These are phyloP conservation scores for Polydrusus tereticollis DNA, from an alignment of 2,888 invertebrate genomes.

Conservation along the genomic window DNA sequence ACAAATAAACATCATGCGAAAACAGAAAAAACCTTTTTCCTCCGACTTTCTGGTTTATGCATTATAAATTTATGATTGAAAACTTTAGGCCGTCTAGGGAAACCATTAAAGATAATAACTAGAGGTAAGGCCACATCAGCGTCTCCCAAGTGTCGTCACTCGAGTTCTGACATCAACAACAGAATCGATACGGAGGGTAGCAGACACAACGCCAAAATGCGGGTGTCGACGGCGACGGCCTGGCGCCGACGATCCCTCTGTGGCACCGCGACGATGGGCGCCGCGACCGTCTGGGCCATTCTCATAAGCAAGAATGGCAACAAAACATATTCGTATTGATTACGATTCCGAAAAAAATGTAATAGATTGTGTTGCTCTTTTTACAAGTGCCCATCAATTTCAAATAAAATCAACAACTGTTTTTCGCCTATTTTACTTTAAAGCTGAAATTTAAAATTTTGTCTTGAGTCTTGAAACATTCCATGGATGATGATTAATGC, in stretches of 20 bases:
- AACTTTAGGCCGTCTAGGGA: background rate
- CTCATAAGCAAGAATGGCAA: background rate
- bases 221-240: constrained; percentile 48
- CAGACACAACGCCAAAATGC: constrained; percentile 55
- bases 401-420: no score
- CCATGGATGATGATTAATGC: no score
- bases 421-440: no score
- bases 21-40: no score
- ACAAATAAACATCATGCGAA: no score
- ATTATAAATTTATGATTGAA: constrained; percentile 1
- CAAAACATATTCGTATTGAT: background rate
- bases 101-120: constrained; percentile 8
- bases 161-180: constrained; percentile 3
- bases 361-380: no score
- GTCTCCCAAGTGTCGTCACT: constrained; percentile 1
- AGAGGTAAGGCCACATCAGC: background rate
- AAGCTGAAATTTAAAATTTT: no score
- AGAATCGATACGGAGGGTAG: constrained; percentile 52
- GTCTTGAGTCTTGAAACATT: no score
- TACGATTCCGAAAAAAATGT: no score
- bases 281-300: constrained; percentile 17
- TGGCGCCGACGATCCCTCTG: constrained; percentile 54
- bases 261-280: constrained; percentile 52
- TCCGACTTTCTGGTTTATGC: background rate
- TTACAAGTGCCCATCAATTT: no score